These are phyloP conservation scores for Alethe diademata DNA, from an alignment of 2,113 vertebrate species.

Conservation along the genomic window DNA sequence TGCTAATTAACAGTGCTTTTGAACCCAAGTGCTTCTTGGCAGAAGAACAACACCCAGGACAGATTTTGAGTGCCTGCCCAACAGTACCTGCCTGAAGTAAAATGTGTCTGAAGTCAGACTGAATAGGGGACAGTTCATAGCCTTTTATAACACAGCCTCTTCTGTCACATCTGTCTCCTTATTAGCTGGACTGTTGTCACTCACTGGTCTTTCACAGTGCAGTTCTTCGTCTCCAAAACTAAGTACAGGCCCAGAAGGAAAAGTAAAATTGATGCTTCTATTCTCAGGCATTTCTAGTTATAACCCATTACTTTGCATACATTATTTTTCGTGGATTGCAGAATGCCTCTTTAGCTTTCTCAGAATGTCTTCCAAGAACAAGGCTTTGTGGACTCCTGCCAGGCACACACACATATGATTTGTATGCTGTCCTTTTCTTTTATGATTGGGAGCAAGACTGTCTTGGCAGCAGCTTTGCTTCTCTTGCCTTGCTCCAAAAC, in stretches of 20 bases:
- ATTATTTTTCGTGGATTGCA: conserved; percentile 28
- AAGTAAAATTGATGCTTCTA: neutral
- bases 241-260: neutral
- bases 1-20: conserved; percentile 20
- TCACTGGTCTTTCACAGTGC: neutral
- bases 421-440: conserved; percentile 10
- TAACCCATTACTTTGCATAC: conserved; percentile 2
- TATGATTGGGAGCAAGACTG: neutral
- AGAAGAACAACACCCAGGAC: neutral
- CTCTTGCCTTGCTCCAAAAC: neutral
- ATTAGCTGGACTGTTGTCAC: neutral
- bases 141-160: neutral
- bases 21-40: neutral
- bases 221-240: neutral
- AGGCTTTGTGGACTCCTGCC: conserved; percentile 32
- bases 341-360: conserved; percentile 12
- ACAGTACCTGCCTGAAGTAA: neutral
- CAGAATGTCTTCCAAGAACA: conserved; percentile 28
- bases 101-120: neutral
- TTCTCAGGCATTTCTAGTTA: neutral
- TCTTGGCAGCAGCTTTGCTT: conserved; percentile 21
- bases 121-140: neutral
- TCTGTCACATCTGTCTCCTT: neutral
- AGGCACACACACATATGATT: neutral
- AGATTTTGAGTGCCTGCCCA: neutral